phyloP scores from a whole-genome alignment of 2,797 vertebrate genomes.

The Argya squamiceps region DNA sequence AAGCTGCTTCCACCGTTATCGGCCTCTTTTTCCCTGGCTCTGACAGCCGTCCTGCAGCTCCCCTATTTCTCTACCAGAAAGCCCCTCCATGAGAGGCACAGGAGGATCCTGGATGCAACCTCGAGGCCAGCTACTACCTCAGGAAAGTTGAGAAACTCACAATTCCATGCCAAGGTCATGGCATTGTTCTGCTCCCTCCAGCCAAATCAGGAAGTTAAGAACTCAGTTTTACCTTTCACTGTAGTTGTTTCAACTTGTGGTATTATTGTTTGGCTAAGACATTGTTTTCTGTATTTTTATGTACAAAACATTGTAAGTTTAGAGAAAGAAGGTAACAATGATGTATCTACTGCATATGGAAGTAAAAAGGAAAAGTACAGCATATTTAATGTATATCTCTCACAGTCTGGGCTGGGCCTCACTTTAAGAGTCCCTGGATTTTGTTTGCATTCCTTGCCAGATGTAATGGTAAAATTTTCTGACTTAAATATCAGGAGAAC shows the following conservation, averaged over 20 bases:
- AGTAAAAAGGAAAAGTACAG: neutral
- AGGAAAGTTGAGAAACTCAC: neutral
- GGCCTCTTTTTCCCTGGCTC: neutral
- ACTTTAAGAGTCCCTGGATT: neutral
- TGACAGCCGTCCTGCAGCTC: neutral
- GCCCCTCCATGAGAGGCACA: neutral
- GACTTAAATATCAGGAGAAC: neutral
- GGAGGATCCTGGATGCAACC: neutral
- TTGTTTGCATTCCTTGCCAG: neutral
- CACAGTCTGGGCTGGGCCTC: neutral
- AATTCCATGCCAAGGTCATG: neutral
- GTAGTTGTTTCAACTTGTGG: neutral
- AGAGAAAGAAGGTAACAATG: neutral
- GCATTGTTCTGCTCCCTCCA: neutral
- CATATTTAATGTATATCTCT: neutral
- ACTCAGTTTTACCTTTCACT: neutral
- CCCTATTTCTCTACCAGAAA: neutral
- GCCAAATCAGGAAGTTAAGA: neutral
- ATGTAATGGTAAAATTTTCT: neutral
- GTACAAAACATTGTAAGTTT: neutral
- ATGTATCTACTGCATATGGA: neutral
- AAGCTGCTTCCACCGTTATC: neutral
- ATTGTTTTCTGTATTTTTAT: neutral
- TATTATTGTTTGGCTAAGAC: neutral
- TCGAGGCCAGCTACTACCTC: neutral